Conservation (phyloP, 2,888 invertebrate species). For the Drosophila algonquin region DNA sequence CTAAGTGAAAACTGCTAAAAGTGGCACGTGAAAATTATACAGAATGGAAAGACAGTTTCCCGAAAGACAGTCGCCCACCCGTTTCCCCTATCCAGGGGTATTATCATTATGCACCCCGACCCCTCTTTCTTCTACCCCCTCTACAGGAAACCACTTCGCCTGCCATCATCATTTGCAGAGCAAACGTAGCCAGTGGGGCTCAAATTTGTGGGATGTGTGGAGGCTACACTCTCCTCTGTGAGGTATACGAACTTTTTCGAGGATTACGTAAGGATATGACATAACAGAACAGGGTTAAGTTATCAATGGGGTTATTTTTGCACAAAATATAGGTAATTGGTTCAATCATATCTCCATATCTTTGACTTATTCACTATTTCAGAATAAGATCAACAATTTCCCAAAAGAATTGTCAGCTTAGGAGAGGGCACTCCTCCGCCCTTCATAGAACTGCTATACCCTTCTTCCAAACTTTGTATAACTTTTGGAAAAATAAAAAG, state of each 20-base stretch:
- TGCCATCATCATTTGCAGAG: constrained; percentile 28
- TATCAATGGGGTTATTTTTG: too few species aligned
- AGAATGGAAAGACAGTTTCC: constrained; percentile 22
- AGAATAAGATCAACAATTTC: background rate
- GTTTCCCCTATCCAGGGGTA: background rate
- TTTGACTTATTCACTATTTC: too few species aligned
- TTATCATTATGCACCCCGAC: constrained; percentile 55
- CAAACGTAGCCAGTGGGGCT: constrained; percentile 27
- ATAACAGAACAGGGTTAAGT: too few species aligned
- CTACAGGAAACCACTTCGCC: constrained; percentile 18
- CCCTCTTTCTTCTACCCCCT: background rate
- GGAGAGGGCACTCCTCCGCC: background rate
- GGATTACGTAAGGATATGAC: background rate
- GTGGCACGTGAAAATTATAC: constrained; percentile 59
- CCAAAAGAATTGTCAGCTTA: background rate
- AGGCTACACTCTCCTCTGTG: background rate
- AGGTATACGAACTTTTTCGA: background rate
- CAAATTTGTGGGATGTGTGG: background rate
- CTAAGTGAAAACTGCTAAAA: constrained; percentile 58
- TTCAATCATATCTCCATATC: too few species aligned
- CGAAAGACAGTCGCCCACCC: background rate
- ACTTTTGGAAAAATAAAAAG: background rate
- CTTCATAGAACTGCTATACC: background rate
- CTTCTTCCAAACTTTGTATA: background rate
- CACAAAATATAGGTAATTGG: too few species aligned